A percentile compares a stretch with the other conserved stretches of the same genome.
Evolutionary conservation across 1,140 invertebrate genomes (phyloP).

Genomic region (Thalassaphorura encarpata): DNA sequence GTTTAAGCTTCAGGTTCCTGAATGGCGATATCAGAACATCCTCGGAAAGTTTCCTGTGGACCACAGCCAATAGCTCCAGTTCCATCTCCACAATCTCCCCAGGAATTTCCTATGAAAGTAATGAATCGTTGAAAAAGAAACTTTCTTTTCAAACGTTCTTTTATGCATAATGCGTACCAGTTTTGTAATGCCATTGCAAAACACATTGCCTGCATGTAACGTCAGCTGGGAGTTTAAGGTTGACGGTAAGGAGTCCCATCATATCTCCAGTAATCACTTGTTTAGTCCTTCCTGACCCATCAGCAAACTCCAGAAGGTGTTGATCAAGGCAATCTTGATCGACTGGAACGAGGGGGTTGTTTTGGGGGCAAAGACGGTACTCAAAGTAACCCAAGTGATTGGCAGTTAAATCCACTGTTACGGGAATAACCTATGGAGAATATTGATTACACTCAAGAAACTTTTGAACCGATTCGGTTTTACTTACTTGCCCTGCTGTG

Average conservation of each 20-base stretch:
- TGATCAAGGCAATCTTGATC: constrained; percentile 36
- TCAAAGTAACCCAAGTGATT: constrained; percentile 38
- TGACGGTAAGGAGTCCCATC: neutral
- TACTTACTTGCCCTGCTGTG: constrained; percentile 23
- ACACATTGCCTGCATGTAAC: neutral
- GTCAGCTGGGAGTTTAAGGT: neutral
- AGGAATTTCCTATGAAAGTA: constrained; percentile 64
- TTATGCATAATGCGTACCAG: neutral
- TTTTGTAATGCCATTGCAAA: neutral
- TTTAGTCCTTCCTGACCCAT: constrained; percentile 23
- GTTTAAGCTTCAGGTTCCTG: constrained; percentile 10
- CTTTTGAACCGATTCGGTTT: neutral
- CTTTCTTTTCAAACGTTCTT: neutral
- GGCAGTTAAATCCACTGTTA: constrained; percentile 35
- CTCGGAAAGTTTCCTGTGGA: constrained; percentile 36
- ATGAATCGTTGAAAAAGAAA: constrained; percentile 14
- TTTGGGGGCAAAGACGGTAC: constrained; percentile 37
- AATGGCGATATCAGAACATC: constrained; percentile 2
- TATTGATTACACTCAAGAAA: neutral
- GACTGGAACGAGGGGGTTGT: constrained; percentile 30
- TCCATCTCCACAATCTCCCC: constrained; percentile 51
- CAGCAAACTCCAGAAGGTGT: constrained; percentile 31
- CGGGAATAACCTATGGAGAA: neutral
- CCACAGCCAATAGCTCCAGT: constrained; percentile 34
- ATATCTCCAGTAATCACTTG: neutral